Base-by-base conservation (phyloP, 2,888 invertebrate genomes). In the Drosophila fungiperda region DNA sequence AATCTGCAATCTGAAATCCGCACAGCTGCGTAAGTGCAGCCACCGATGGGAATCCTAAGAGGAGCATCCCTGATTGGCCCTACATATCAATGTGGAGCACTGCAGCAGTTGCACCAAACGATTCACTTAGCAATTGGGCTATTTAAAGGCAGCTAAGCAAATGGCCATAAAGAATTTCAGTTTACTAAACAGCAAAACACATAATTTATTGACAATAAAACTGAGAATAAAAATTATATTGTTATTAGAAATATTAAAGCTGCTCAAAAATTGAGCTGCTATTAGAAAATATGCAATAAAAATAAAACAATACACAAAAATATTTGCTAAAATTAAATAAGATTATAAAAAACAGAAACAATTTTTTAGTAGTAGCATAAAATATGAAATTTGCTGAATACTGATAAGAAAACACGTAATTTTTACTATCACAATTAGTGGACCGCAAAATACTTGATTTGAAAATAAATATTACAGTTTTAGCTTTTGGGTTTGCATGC, bases 21-120 rank as follows among this genome's bases (percentile, higher is more conserved):
- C 68, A 75, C 71, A 80, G 80, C 71, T 83, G 83, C 73, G 77
- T 85, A 76, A 85, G 86, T 72, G 83, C 73, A 64, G 60, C 66
- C 55, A 42, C 53, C 77, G 48, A 17, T 62, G 82, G 60, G 62
- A 62, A 12, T 65, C 54, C 58, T 63, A n/a, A 42, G 59, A 73
- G 77, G 20, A 55, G 65, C 69, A 75, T 60, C 60, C 48, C 59
- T 62, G 78, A 80, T 78, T 78, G 77, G 67, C 58, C 60, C 57
- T 5, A 59, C 65, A 60, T 40, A 52, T 59, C 36, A 64, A 80
- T 65, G 63, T 80, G 54, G 77, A 48, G 17, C 81, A 71, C 60
- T 70, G 81, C 77, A 70, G 77, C 66, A 76, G 71, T 64, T 58
- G 57, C 66, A n/a, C n/a, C n/a, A 20, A 49, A 55, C 53, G 15